Base-by-base conservation (phyloP, 1,140 invertebrate genomes). In the Xylocopa sonorina region DNA sequence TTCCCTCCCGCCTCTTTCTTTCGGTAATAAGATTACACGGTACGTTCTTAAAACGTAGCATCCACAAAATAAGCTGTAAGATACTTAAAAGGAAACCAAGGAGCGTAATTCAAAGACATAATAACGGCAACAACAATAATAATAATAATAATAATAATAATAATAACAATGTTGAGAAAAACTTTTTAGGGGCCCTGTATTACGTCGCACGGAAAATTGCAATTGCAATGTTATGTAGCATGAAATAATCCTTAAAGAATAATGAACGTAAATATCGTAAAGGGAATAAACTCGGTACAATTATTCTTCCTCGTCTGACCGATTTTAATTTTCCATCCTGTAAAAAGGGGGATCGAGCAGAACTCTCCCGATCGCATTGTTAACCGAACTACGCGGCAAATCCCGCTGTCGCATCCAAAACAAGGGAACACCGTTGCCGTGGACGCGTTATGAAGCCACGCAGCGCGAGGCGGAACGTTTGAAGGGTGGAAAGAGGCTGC, bases 1-100 rank as follows among this genome's bases (percentile, higher is more conserved):
- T 16, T n/a, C n/a, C n/a, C n/a, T n/a, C 32, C 50, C 18, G 6
- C 3, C 29, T 21, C 18, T 10, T 29, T 16, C 27, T 3, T 46
- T 3, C 32, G 32, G 50, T 43, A 72, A 72, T 72, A 72, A 72
- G 68, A 72, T 72, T 72, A 72, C 27, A 43, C 4, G 18, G 68
- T 18, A 41, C 38, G 50, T 55, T 57, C 38, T 57, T 55, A 41
- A 69, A 51, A 50, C 32, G 32, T 69, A 34, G 34, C n/a, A 51
- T 69, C 10, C 21, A 6, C 16, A 16, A 69, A 69, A 38, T 38
- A 53, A 69, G 32, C 67, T 18, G 50, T 34, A n/a, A n/a, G 24
- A 69, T 53, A 21, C 32, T 57, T 14, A 29, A n/a, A 71, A 41
- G 18, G 24, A 41, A 7, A 41, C 14, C 16, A 1, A 1, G 29